phyloP scores from a whole-genome alignment of 1,140 invertebrate genomes.

The Eueides isabella region DNA sequence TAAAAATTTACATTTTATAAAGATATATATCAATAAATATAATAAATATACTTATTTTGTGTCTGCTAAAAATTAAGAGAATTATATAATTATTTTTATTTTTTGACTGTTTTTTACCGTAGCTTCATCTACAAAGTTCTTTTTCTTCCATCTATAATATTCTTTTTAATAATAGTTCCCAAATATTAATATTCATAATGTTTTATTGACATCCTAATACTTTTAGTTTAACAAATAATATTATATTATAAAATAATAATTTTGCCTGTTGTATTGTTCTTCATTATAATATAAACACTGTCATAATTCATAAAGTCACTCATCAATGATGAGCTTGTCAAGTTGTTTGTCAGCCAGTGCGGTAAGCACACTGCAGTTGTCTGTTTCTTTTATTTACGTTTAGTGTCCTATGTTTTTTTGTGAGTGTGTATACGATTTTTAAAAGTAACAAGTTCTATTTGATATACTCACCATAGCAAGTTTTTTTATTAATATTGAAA shows the following conservation, averaged over 20 bases:
- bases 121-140: too few species aligned
- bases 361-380: not conserved
- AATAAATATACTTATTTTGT: too few species aligned
- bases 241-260: not conserved
- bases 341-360: slow-evolving; percentile 1
- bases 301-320: not conserved
- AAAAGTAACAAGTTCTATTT: not conserved
- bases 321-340: not conserved
- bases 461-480: not conserved
- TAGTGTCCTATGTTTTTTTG: not conserved
- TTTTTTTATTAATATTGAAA: not conserved
- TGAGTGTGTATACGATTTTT: not conserved
- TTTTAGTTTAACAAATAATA: not conserved
- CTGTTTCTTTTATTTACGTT: not conserved
- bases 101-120: too few species aligned
- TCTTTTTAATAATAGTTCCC: too few species aligned
- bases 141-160: too few species aligned
- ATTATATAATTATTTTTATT: too few species aligned
- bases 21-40: too few species aligned
- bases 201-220: not conserved
- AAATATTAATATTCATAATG: too few species aligned
- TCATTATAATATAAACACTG: not conserved
- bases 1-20: too few species aligned
- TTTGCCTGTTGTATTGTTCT: not conserved
- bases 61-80: too few species aligned